A percentile compares a stretch with the other conserved stretches of the same genome.
Conservation (phyloP, 2,113 vertebrate genomes). For the Scartelaos histophorus region DNA sequence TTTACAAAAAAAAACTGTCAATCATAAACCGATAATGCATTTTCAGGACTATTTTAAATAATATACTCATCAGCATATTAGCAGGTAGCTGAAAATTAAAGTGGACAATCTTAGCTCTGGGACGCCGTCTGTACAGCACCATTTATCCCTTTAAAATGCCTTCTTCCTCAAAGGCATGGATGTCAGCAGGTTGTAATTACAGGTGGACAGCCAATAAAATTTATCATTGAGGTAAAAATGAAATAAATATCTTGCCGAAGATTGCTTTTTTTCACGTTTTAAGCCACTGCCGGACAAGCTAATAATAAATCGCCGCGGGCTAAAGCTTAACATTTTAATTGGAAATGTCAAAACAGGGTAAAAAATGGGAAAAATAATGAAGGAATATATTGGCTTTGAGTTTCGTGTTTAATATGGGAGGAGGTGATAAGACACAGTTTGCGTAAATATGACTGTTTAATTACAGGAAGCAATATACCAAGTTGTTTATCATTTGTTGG, state of each 20-base stretch:
- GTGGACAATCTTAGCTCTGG: slow-evolving; percentile 76
- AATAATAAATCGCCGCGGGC: slow-evolving; percentile 10
- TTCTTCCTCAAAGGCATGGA: slow-evolving; percentile 50
- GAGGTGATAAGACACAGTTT: slow-evolving; percentile 1
- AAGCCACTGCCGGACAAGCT: slow-evolving; percentile 9
- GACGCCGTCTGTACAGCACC: slow-evolving; percentile 72
- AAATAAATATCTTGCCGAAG: slow-evolving; percentile 33
- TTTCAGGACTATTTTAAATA: slow-evolving; percentile 71
- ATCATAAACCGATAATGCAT: slow-evolving; percentile 40
- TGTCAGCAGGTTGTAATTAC: slow-evolving; percentile 61
- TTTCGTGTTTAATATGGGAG: background rate
- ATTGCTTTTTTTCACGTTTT: slow-evolving; percentile 52
- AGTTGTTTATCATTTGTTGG: background rate
- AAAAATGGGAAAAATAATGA: slow-evolving; percentile 18
- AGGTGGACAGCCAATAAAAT: slow-evolving; percentile 51
- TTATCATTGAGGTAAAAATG: slow-evolving; percentile 56
- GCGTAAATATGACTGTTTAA: background rate
- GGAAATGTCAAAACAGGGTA: slow-evolving; percentile 42
- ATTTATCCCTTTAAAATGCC: slow-evolving; percentile 79
- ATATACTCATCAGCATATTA: slow-evolving; percentile 80
- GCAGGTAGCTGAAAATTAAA: slow-evolving; percentile 80
- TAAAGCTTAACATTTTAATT: slow-evolving; percentile 41
- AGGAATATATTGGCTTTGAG: slow-evolving; percentile 2
- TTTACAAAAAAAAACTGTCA: slow-evolving; percentile 45
- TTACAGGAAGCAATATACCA: background rate